phyloP scores from a whole-genome alignment of 2,888 invertebrate species.

The Heliconius hortense region DNA sequence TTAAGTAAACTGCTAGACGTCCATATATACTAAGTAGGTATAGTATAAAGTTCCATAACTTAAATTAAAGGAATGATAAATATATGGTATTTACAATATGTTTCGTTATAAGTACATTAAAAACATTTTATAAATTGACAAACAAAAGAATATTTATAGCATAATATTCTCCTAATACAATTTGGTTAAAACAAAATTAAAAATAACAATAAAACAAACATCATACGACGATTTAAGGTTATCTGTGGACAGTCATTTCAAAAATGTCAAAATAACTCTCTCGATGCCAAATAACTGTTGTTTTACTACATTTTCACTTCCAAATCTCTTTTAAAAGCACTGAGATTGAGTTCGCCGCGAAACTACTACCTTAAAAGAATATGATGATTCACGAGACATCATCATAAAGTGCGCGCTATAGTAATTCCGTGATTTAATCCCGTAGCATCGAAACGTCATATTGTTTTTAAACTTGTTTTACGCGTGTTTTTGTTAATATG shows the following conservation, averaged over 20 bases:
- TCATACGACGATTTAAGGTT: not conserved
- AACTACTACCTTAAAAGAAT: slow-evolving; percentile 43
- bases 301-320: slow-evolving; percentile 58
- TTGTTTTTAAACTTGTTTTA: slow-evolving; percentile 69
- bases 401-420: slow-evolving; percentile 42
- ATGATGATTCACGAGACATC: slow-evolving; percentile 41
- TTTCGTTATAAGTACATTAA: not conserved
- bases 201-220: not conserved
- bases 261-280: slow-evolving; percentile 69
- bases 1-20: too few relatives aligned
- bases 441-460: slow-evolving; percentile 64
- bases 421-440: slow-evolving; percentile 51
- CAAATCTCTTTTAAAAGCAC: slow-evolving; percentile 53
- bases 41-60: not conserved
- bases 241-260: slow-evolving; percentile 44
- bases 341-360: slow-evolving; percentile 67
- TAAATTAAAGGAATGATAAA: not conserved
- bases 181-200: not conserved
- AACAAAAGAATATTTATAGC: not conserved
- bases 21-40: too few relatives aligned
- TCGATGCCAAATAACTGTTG: slow-evolving; percentile 75
- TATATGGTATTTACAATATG: not conserved
- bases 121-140: not conserved
- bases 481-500: slow-evolving; percentile 51
- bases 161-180: not conserved